Percentiles rank a stretch among this genome's conserved stretches.
These are phyloP conservation scores for Bolinopsis microptera DNA, from an alignment of 37 sponge, comb jelly and placozoan genomes.

Conservation along the genomic window DNA sequence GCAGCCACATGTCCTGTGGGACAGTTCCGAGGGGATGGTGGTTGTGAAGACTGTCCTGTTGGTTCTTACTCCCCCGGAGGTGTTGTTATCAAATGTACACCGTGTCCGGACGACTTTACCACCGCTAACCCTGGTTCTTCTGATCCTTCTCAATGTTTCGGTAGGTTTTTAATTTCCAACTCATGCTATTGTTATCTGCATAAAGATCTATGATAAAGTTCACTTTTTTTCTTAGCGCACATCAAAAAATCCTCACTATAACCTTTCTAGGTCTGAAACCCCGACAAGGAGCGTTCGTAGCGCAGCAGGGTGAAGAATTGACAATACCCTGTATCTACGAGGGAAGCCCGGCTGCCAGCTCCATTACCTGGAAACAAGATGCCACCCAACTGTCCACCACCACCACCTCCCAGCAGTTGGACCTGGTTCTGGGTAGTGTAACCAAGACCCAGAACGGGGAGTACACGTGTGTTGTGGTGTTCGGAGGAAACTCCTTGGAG, in stretches of 20 bases:
- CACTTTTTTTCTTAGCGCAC: too few relatives aligned
- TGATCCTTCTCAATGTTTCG: neutral
- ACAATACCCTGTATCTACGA: constrained; percentile 24
- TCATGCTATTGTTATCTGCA: too few relatives aligned
- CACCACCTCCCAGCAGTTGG: neutral
- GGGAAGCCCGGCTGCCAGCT: constrained; percentile 10
- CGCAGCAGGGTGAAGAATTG: neutral
- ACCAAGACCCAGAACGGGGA: neutral
- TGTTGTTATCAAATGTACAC: neutral
- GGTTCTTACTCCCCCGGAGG: neutral
- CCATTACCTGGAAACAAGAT: constrained; percentile 3
- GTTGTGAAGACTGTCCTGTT: neutral
- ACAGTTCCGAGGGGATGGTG: neutral
- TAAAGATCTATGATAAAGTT: too few relatives aligned
- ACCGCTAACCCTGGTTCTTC: neutral
- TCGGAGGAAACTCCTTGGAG: neutral
- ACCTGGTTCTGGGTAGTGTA: neutral
- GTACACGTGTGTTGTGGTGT: constrained; percentile 45
- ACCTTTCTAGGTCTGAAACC: neutral
- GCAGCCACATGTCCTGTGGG: constrained; percentile 33
- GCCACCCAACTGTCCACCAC: neutral
- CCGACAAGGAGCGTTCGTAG: neutral
- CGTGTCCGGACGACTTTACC: neutral
- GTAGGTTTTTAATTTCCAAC: neutral
- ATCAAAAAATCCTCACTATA: too few relatives aligned